Base-by-base conservation (phyloP, 2,888 invertebrate species). In the Endotricha flammealis region DNA sequence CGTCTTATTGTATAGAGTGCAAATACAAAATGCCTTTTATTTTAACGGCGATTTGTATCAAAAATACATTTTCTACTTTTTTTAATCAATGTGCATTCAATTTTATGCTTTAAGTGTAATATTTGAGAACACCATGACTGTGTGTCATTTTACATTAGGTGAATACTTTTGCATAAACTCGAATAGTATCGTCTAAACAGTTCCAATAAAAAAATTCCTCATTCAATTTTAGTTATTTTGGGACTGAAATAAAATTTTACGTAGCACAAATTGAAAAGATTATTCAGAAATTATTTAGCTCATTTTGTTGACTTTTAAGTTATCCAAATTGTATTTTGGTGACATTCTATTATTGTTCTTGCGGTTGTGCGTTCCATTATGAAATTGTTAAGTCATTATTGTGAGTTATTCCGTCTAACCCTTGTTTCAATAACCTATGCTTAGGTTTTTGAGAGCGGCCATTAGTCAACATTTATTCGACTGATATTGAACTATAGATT, bases 291-390 rank as follows among this genome's bases (percentile, higher is more conserved):
- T 54, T 46, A 40, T 71, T 72, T 74, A 78, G 77, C 73, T 79
- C 78, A 79, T 78, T 75, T 67, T 72, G 76, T 77, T 79, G 59
- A 69, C 63, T 70, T 75, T 75, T 71, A n/a, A 58, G 67, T 78
- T 75, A 52, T 53, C 64, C 64, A 73, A 70, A 77, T 71, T 70
- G 39, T 73, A 71, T 65, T 52, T 61, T 50, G 59, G 55, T 58
- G 44, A 62, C 53, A 61, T 64, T 60, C 61, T 58, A 69, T 67
- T 50, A 61, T 64, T 70, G 50, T 56, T 57, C 63, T 64, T 54
- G 64, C 59, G 81, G 82, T 83, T 82, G 83, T 83, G 82, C 64
- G 68, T 65, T 71, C 54, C 64, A 64, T 60, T 69, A 61, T 63
- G 44, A 61, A 63, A 68, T 59, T 50, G 48, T 61, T 61, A n/a